Conservation (phyloP, 1,140 invertebrate genomes). For the Linepithema humile region DNA sequence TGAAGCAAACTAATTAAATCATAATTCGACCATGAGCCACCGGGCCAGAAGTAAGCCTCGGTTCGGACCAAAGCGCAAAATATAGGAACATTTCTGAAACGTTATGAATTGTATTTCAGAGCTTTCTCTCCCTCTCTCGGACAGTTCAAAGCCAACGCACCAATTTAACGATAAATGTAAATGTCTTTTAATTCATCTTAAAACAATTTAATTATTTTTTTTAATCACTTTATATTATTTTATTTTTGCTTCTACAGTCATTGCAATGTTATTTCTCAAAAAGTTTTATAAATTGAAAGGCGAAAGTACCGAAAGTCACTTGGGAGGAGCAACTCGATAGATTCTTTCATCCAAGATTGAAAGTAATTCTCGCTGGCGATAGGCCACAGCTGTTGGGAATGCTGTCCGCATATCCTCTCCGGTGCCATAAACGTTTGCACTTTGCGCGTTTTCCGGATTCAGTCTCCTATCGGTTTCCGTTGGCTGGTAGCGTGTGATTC, state of each 20-base stretch:
- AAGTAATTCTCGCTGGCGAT: slow-evolving; percentile 63
- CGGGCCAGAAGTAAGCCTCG: neutral
- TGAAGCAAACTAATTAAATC: slow-evolving; percentile 4
- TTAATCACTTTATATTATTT: neutral
- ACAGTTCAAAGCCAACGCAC: neutral
- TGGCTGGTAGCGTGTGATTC: slow-evolving; percentile 13
- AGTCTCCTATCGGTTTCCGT: slow-evolving; percentile 32
- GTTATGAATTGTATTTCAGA: neutral
- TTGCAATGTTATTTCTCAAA: too few species aligned
- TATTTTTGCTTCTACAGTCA: too few species aligned
- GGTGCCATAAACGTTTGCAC: slow-evolving; percentile 31
- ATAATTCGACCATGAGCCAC: neutral
- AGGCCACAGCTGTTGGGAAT: slow-evolving; percentile 24
- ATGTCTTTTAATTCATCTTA: neutral
- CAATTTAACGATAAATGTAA: neutral
- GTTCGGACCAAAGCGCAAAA: neutral
- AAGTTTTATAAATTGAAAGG: neutral
- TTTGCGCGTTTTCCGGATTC: slow-evolving; percentile 23
- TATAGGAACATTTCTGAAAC: neutral
- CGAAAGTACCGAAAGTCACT: neutral
- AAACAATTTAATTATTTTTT: neutral
- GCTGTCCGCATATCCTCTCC: neutral
- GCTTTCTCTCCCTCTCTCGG: too few species aligned
- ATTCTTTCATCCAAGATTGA: slow-evolving; percentile 20
- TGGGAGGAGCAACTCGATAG: neutral